Conservation (phyloP, 2,888 invertebrate species). For the Latrodectus elegans region DNA sequence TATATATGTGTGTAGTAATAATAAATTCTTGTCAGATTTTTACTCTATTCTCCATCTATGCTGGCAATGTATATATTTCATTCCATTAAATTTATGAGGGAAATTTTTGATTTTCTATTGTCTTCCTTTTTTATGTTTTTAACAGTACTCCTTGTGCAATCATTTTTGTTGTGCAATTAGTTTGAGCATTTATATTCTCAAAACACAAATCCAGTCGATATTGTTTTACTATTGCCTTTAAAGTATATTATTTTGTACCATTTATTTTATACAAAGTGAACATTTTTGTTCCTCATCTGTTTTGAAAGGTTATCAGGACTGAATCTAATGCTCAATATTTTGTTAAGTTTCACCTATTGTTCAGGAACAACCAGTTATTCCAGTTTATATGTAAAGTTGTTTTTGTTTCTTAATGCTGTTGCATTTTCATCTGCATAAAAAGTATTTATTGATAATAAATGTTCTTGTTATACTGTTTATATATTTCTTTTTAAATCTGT, state of each 20-base stretch:
- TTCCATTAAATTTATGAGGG: neutral
- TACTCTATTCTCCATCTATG: no score
- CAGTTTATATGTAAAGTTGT: slow-evolving; percentile 40
- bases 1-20: no score
- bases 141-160: neutral
- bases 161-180: neutral
- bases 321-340: slow-evolving; percentile 51
- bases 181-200: neutral
- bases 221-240: neutral
- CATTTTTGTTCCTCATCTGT: neutral
- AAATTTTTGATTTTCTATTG: neutral
- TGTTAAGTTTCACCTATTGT: slow-evolving; percentile 34
- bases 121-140: neutral
- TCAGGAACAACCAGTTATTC: slow-evolving; percentile 31
- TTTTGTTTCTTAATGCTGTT: slow-evolving; percentile 48
- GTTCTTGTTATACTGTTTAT: slow-evolving; percentile 57
- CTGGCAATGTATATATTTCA: no score
- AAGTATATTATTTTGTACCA: neutral
- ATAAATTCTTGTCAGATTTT: no score
- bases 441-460: slow-evolving; percentile 63
- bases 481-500: neutral
- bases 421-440: slow-evolving; percentile 54
- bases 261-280: neutral
- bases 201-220: neutral
- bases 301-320: neutral